Percentiles rank a stretch among this genome's conserved stretches.
Conservation (phyloP, 2,888 invertebrate genomes). For the Prosapia bicincta region DNA sequence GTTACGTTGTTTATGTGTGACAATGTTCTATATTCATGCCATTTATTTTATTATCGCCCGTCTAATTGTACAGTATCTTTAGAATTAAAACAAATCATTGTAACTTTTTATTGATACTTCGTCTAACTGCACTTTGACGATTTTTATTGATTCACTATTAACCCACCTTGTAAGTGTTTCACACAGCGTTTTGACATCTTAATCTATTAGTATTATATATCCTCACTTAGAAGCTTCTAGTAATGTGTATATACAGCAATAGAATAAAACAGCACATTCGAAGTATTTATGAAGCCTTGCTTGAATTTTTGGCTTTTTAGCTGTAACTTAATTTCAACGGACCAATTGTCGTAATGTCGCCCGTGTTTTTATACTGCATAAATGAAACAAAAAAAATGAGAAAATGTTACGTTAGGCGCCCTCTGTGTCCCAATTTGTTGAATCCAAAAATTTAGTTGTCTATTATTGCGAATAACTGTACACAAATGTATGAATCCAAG, state of each 20-base stretch:
- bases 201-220: conserved; percentile 1
- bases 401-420: background rate
- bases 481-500: conserved; percentile 23
- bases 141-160: background rate
- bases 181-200: background rate
- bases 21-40: background rate
- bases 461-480: conserved; percentile 1
- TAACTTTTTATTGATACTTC: background rate
- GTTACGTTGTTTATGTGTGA: background rate
- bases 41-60: background rate
- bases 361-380: background rate
- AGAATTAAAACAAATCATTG: conserved; percentile 4
- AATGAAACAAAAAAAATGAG: background rate
- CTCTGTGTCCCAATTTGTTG: background rate
- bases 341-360: conserved; percentile 12
- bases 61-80: background rate
- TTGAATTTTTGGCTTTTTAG: conserved; percentile 17
- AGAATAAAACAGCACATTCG: conserved; percentile 25
- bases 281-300: conserved; percentile 27
- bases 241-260: conserved; percentile 33
- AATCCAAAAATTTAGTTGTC: background rate
- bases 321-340: conserved; percentile 11
- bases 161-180: background rate
- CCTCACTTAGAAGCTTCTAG: conserved; percentile 25
- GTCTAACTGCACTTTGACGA: background rate